Base-by-base conservation (phyloP, 2,888 invertebrate species). In the Lasioglossum figueresi region DNA sequence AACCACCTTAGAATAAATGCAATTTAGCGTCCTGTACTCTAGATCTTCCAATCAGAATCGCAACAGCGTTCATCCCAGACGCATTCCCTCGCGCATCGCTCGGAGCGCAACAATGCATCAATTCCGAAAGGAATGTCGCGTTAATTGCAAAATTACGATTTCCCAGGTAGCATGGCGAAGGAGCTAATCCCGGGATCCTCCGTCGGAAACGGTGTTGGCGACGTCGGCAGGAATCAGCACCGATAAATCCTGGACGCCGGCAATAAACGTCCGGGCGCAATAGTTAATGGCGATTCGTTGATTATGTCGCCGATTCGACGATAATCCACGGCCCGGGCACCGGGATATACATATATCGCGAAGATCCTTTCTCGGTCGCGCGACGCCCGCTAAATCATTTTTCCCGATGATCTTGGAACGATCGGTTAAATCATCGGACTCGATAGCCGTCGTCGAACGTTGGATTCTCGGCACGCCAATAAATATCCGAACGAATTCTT, bases 201-300 rank as follows among this genome's bases (percentile, higher is more conserved):
- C 76, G 68, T 56, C 86, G 83, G 83, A 88, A 79, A 79, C 72
- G 76, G 79, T 81, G 78, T 70, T 81, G 84, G 81, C 82, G 84
- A 88, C 84, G 89, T 74, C 82, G 72, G 52, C 66, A 72, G 74
- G 83, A 83, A 82, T 80, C 85, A 45, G 77, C 79, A 84, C 59
- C 84, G 84, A 89, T 89, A 89, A 90, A 90, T 90, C 87, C 63
- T 34, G 45, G 63, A 34, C n/a, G 72, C 59, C n/a, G 72, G 83
- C 89, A 85, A 90, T 89, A 89, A 89, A 89, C 83, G 90, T 89
- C 89, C 75, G 31, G 79, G 73, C 79, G 75, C 81, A 72, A 84
- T 82, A 79, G 87, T 87, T 90, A 84, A 85, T 85, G 85, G 88
- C 48, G 81, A 83, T 79, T 80, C 78, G 82, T 85, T 82, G 90